A percentile compares a stretch with the other conserved stretches of the same genome.
Evolutionary conservation across 2,888 invertebrate species (phyloP).

Genomic region (Drosophila acutilabella): DNA sequence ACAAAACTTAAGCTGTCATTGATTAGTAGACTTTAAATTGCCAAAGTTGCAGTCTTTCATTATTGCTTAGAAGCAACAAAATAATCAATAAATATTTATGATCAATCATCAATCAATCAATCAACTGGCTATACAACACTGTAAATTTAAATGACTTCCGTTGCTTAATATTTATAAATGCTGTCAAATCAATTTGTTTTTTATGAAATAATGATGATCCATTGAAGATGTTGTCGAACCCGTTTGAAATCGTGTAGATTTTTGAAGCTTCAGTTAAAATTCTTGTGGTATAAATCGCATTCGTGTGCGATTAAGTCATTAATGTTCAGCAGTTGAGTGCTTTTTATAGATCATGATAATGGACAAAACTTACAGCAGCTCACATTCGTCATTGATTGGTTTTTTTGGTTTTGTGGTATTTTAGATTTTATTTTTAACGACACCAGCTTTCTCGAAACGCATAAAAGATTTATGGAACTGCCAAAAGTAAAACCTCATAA

Average conservation of each 20-base stretch:
- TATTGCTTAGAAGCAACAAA: background rate
- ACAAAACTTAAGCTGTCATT: no score
- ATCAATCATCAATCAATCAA: background rate
- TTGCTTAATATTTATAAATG: constrained; percentile 18
- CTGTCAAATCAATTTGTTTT: constrained; percentile 4
- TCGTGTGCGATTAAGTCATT: constrained; percentile 10
- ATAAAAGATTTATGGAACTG: constrained; percentile 24
- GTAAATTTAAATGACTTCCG: constrained; percentile 9
- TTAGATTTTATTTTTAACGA: constrained; percentile 12
- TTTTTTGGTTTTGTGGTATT: background rate
- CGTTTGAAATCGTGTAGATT: constrained; percentile 11
- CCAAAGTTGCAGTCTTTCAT: background rate
- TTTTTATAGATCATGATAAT: constrained; percentile 12
- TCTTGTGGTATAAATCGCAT: constrained; percentile 10
- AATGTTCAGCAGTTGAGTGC: constrained; percentile 4
- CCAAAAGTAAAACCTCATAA: constrained; percentile 20
- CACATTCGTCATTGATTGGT: constrained; percentile 39
- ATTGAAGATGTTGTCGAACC: constrained; percentile 1
- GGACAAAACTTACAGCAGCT: constrained; percentile 22
- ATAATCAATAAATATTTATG: background rate
- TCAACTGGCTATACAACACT: constrained; percentile 1
- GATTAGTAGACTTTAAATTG: no score
- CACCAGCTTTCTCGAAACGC: constrained; percentile 33
- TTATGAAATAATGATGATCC: background rate
- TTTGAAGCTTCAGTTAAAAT: constrained; percentile 11